A percentile compares a stretch with the other conserved stretches of the same genome.
Evolutionary conservation across 2,797 vertebrate genomes (phyloP).

Genomic region (Pseudopleuronectes americanus): DNA sequence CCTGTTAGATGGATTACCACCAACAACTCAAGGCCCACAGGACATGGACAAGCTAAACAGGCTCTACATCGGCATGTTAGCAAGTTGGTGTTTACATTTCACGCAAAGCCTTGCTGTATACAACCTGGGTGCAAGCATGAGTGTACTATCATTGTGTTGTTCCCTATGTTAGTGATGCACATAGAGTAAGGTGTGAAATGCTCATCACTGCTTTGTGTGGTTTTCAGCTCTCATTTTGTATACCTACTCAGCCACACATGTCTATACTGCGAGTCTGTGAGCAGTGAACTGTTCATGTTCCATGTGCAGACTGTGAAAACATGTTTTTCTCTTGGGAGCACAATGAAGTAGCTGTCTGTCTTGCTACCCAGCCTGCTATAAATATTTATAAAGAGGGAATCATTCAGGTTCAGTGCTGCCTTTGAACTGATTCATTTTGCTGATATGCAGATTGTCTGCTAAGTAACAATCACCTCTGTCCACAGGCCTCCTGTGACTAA

Average conservation of each 20-base stretch:
- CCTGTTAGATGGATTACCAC: background rate
- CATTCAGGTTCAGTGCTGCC: conserved; percentile 40
- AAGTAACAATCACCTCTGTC: conserved; percentile 18
- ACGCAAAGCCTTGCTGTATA: background rate
- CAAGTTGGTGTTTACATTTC: too few relatives aligned
- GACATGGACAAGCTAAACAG: background rate
- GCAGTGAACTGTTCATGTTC: conserved; percentile 46
- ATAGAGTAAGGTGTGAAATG: too few relatives aligned
- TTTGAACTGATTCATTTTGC: conserved; percentile 50
- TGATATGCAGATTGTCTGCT: conserved; percentile 32
- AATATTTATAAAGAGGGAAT: conserved; percentile 67
- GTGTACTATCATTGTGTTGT: background rate
- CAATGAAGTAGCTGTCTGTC: conserved; percentile 65
- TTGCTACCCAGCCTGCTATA: conserved; percentile 50
- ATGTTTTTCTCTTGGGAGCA: conserved; percentile 54
- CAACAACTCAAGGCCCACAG: background rate
- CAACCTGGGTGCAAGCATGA: background rate
- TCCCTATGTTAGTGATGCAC: background rate
- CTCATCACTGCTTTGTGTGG: background rate
- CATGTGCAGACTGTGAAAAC: conserved; percentile 57
- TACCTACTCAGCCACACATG: conserved; percentile 22
- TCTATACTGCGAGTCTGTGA: conserved; percentile 25
- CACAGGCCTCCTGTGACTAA: conserved; percentile 1
- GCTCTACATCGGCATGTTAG: background rate
- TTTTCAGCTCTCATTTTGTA: conserved; percentile 35